phyloP scores from a whole-genome alignment of 2,888 invertebrate species.

The Hirtodrosophila confusa region DNA sequence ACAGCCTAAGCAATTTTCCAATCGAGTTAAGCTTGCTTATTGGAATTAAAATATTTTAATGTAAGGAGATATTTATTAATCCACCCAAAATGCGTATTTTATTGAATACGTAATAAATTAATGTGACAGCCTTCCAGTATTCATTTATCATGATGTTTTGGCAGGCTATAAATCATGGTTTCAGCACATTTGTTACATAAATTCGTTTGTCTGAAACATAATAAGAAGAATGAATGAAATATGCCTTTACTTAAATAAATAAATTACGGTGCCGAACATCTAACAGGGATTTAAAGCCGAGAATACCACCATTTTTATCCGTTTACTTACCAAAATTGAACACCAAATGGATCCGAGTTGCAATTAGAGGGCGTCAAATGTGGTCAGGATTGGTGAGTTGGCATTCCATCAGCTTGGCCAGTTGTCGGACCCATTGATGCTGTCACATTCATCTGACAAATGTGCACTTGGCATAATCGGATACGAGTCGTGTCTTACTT shows the following conservation, averaged over 20 bases:
- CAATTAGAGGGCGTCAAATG: constrained; percentile 49
- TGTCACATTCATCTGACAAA: constrained; percentile 61
- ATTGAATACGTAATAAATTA: constrained; percentile 40
- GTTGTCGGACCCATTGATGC: constrained; percentile 46
- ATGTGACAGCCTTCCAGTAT: constrained; percentile 14
- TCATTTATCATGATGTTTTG: constrained; percentile 36
- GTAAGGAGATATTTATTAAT: constrained; percentile 27
- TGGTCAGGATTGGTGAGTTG: constrained; percentile 19
- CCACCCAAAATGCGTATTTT: constrained; percentile 28
- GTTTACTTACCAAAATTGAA: constrained; percentile 2
- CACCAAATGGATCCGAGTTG: constrained; percentile 11
- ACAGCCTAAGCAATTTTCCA: too few species aligned
- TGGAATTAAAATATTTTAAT: constrained; percentile 12
- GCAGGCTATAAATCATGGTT: constrained; percentile 38
- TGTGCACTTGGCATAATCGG: constrained; percentile 50
- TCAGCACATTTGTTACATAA: constrained; percentile 29
- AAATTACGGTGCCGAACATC: background rate
- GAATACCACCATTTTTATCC: constrained; percentile 1
- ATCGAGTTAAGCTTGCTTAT: background rate
- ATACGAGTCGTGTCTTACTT: constrained; percentile 11
- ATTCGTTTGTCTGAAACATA: constrained; percentile 16
- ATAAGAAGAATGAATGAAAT: constrained; percentile 13
- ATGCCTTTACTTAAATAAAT: constrained; percentile 18
- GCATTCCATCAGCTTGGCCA: constrained; percentile 32
- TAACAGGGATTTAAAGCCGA: background rate